phyloP scores from a whole-genome alignment of 2,888 invertebrate genomes.

The Spialia ferax region DNA sequence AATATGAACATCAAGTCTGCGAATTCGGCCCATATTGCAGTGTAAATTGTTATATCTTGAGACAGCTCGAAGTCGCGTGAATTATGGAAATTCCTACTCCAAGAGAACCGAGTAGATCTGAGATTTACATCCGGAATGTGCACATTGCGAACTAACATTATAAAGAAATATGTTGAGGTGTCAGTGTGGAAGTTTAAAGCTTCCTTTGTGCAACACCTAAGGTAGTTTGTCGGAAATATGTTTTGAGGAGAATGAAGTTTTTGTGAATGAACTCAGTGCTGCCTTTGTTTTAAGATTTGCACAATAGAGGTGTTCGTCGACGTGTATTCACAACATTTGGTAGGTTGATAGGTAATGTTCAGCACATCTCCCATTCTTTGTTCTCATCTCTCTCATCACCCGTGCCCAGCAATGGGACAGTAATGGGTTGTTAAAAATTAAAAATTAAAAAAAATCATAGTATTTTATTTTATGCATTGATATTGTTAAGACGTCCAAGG shows the following conservation, averaged over 20 bases:
- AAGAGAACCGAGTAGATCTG: conserved; percentile 59
- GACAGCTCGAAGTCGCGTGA: conserved; percentile 75
- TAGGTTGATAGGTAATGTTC: too few species aligned
- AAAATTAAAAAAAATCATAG: too few species aligned
- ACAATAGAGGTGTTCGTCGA: too few species aligned
- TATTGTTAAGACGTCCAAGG: too few species aligned
- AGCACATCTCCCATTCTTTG: too few species aligned
- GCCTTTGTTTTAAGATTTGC: too few species aligned
- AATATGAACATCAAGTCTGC: conserved; percentile 1
- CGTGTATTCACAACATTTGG: too few species aligned
- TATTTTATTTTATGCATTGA: too few species aligned
- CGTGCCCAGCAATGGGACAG: too few species aligned
- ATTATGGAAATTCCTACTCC: conserved; percentile 74
- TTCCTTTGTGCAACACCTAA: conserved; percentile 9
- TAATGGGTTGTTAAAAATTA: too few species aligned
- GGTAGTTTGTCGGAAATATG: conserved; percentile 17
- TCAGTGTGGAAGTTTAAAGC: conserved; percentile 26
- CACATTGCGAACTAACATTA: conserved; percentile 55
- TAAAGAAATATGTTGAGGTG: conserved; percentile 42
- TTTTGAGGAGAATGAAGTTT: neutral
- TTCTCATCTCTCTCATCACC: too few species aligned
- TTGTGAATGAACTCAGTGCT: too few species aligned
- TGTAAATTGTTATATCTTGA: conserved; percentile 68
- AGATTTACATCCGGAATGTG: conserved; percentile 67
- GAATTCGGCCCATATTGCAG: conserved; percentile 56